Evolutionary conservation across 2,113 vertebrate species (phyloP), one percentile per base, ranked within the genome.

Genomic region (Madoqua kirkii): DNA sequence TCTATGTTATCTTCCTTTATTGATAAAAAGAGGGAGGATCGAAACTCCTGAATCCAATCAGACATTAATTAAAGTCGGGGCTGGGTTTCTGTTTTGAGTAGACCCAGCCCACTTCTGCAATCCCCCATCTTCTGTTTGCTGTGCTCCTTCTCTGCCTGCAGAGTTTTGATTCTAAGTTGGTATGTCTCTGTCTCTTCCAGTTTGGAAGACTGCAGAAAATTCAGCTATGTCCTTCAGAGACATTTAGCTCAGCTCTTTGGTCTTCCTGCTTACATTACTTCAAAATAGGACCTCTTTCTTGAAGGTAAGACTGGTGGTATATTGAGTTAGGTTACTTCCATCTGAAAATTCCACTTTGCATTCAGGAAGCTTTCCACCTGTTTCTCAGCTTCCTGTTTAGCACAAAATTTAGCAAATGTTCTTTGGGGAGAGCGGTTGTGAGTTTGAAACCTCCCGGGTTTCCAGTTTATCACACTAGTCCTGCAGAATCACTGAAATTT

Each of bases 121-220:
- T 40, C 2, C 3, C 9, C 17, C 9, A 7, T 3, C 7, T 81
- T 0, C 0, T 25, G 19, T 45, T n/a, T 78, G 33, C 45, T 31
- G 12, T 54, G 14, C 19, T 71, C 8, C 8, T 6, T 3, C 31
- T 71, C 2, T 5, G 19, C 11, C 45, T 31, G 45, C 10, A 31
- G 16, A 8, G 45, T 8, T 89, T 90, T 87, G n/a, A 54, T 76
- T 78, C 31, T 59, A 40, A 55, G 43, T 40, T 2, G 2, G 31
- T 29, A 29, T 31, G 60, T 52, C 33, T 36, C 14, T 85, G 19
- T 59, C n/a, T 91, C n/a, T 8, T 62, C 33, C 10, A 15, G 0
- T 29, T 93, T 74, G 12, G 74, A 83, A 90, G 40, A 76, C 48
- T 54, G 25, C 7, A 50, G 36, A 78, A 82, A 95, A 67, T 23